phyloP scores from a whole-genome alignment of 2,888 invertebrate genomes.

The Germaria angustata region DNA sequence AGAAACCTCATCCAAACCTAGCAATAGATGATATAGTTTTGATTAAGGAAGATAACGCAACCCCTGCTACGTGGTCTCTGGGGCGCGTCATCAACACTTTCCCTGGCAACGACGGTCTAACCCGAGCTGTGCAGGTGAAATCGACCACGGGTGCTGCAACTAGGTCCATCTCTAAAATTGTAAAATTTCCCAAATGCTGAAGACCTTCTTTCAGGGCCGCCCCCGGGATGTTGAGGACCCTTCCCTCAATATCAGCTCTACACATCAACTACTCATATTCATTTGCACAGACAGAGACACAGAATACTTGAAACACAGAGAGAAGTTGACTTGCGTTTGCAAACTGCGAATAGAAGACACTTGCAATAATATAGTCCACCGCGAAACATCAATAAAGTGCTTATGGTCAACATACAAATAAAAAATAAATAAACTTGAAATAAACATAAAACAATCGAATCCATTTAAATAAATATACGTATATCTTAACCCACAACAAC shows the following conservation, averaged over 20 bases:
- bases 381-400: too few relatives aligned
- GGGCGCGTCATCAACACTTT: neutral
- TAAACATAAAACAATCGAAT: too few relatives aligned
- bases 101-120: conserved; percentile 23
- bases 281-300: too few relatives aligned
- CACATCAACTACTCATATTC: too few relatives aligned
- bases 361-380: too few relatives aligned
- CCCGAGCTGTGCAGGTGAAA: neutral
- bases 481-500: too few relatives aligned
- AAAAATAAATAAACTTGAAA: too few relatives aligned
- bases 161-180: conserved; percentile 27
- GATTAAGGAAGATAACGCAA: conserved; percentile 18
- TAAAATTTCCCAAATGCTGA: conserved; percentile 33
- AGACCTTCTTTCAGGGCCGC: conserved; percentile 44
- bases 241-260: neutral
- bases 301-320: too few relatives aligned
- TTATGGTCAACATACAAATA: too few relatives aligned
- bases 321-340: too few relatives aligned
- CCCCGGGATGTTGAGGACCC: conserved; percentile 44
- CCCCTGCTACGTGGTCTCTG: neutral
- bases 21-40: neutral
- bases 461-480: too few relatives aligned
- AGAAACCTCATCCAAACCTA: neutral
- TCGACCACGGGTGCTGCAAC: neutral
- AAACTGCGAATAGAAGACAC: too few relatives aligned